A percentile compares a stretch with the other conserved stretches of the same genome.
Conservation (phyloP, 2,888 invertebrate genomes). For the Dicyrtoma fusca region DNA sequence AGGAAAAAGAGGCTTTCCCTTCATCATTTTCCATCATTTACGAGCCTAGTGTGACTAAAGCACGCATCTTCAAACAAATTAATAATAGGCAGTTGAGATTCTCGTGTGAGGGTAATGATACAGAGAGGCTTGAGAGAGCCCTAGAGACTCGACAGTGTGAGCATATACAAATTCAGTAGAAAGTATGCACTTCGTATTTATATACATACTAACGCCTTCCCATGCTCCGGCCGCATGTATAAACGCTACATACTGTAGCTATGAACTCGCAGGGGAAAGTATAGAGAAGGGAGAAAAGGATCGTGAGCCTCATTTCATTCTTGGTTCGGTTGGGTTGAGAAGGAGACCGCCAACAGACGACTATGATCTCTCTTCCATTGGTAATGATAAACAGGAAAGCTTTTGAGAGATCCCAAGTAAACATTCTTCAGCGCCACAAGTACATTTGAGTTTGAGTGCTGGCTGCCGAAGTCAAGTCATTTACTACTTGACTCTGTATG, state of each 20-base stretch:
- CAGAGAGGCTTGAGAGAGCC: background rate
- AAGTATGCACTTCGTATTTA: no score
- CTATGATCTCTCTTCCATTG: constrained; percentile 20
- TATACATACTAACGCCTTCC: no score
- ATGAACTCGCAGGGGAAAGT: no score
- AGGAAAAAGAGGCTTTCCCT: constrained; percentile 4
- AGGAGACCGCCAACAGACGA: no score
- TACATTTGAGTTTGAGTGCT: constrained; percentile 15
- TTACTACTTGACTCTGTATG: background rate
- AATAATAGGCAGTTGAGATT: constrained; percentile 35
- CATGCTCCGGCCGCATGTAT: no score
- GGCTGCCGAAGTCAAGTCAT: constrained; percentile 28
- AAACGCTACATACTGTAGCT: no score
- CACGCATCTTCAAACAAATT: constrained; percentile 38
- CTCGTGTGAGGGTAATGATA: background rate
- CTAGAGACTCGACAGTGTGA: no score
- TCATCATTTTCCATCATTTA: constrained; percentile 22
- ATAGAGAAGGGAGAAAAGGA: constrained; percentile 15
- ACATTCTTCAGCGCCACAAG: constrained; percentile 21
- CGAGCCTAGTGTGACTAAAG: constrained; percentile 27
- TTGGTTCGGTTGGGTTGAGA: no score
- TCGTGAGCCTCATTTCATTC: background rate
- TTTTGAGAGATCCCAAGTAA: constrained; percentile 1
- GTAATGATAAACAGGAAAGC: constrained; percentile 36
- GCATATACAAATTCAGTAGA: no score